Conservation (phyloP, 1,140 invertebrate species). For the Carcinoscorpius rotundicauda region DNA sequence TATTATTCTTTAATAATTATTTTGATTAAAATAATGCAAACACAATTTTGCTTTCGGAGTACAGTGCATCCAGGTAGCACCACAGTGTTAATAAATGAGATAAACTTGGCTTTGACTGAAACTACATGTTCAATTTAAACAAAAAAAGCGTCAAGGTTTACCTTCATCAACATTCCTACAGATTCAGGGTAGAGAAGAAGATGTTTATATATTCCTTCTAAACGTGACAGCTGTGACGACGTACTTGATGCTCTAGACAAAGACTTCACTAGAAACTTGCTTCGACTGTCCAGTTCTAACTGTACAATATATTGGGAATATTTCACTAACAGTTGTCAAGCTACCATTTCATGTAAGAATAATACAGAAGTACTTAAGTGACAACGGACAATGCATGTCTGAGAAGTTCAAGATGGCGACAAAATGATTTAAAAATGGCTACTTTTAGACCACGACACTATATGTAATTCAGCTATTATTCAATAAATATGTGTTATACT, state of each 20-base stretch:
- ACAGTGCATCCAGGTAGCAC: too few relatives aligned
- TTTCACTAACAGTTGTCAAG: too few relatives aligned
- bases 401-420: too few relatives aligned
- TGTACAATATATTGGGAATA: too few relatives aligned
- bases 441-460: too few relatives aligned
- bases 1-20: slow-evolving; percentile 12
- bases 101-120: background rate
- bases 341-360: too few relatives aligned
- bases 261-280: slow-evolving; percentile 46
- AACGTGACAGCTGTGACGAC: slow-evolving; percentile 42
- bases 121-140: background rate
- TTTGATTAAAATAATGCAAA: background rate
- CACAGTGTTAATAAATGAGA: background rate
- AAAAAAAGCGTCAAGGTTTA: slow-evolving; percentile 28
- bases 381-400: too few relatives aligned
- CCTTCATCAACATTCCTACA: slow-evolving; percentile 53
- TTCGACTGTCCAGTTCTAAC: slow-evolving; percentile 30
- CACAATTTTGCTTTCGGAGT: too few relatives aligned
- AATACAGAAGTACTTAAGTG: too few relatives aligned
- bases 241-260: slow-evolving; percentile 45
- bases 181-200: slow-evolving; percentile 57
- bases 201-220: slow-evolving; percentile 54
- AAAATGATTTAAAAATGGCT: too few relatives aligned
- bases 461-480: too few relatives aligned
- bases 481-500: too few relatives aligned